Base-by-base conservation (phyloP, 2,888 invertebrate species). In the Brachycybe producta region DNA sequence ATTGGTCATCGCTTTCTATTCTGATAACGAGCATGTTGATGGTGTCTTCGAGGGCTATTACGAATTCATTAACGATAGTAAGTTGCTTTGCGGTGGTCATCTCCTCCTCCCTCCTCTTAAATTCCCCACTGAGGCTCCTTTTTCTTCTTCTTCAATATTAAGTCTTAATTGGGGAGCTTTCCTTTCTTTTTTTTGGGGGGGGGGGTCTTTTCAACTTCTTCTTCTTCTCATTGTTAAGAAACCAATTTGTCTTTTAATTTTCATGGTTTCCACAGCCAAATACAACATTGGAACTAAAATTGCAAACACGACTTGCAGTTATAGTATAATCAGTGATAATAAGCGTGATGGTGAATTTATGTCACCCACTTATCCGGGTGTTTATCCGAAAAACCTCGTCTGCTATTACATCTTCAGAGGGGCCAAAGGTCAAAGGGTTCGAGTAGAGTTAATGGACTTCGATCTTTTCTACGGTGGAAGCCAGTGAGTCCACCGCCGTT, bases 301-400 rank as follows among this genome's bases (percentile, higher is more conserved):
- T 58, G 83, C 85, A 59, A 81, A 82, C 65, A 80, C 82, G 54
- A 78, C 85, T 61, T 95, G 94, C 75, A 85, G 85, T 48, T 70
- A 62, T 60, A 79, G 80, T 64, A 83, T 91, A 64, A 80, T 85
- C 65, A 78, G 80, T 57, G 75, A 75, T 62, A 68, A 69, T 51
- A 76, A 75, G 61, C 79, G 80, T 64, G 81, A 80, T 57, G 97
- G 97, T 49, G 77, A 80, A 64, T 82, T 98, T 63, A 75, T 91
- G 64, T 92, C 97, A 53, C 95, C 97, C 55, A 98, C 98, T 55
- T 98, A 98, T 75, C 98, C 98, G 55, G 98, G 98, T 60, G 84
- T 91, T 63, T 99, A 98, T 74, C 97, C 98, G 59, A 95, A 95
- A 73, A 86, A 91, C 71, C 78, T 94, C 64, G 77, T 76, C 61